These are phyloP conservation scores for Drosophila sturtevanti DNA, from an alignment of 1,140 invertebrate genomes.

Conservation along the genomic window DNA sequence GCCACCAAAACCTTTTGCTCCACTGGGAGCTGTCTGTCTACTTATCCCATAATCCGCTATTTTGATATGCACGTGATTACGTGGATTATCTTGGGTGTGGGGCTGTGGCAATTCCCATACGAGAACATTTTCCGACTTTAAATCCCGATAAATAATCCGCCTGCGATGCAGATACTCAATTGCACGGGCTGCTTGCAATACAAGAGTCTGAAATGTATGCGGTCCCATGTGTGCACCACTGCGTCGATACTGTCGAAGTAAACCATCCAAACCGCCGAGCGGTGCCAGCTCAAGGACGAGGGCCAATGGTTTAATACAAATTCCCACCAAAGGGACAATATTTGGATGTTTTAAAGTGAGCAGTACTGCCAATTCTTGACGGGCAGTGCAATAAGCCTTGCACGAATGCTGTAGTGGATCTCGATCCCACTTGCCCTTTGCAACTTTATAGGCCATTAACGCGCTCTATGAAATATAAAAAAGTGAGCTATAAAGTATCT, in stretches of 20 bases:
- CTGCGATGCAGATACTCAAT: slow-evolving; percentile 97
- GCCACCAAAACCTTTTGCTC: slow-evolving; percentile 98
- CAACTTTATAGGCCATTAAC: slow-evolving; percentile 85
- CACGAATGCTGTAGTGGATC: slow-evolving; percentile 95
- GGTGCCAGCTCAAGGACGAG: slow-evolving; percentile 96
- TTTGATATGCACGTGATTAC: slow-evolving; percentile 92
- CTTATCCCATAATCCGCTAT: slow-evolving; percentile 98
- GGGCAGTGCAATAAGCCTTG: slow-evolving; percentile 96
- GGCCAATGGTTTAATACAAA: slow-evolving; percentile 94
- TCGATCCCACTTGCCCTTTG: slow-evolving; percentile 94
- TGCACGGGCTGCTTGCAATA: slow-evolving; percentile 95
- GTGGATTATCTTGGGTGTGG: slow-evolving; percentile 84
- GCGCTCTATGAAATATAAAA: slow-evolving; percentile 54
- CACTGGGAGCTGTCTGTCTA: slow-evolving; percentile 92
- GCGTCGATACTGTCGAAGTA: slow-evolving; percentile 91
- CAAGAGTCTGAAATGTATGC: slow-evolving; percentile 92
- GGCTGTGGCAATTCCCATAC: slow-evolving; percentile 95
- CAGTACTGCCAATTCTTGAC: slow-evolving; percentile 96
- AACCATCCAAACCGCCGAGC: slow-evolving; percentile 91
- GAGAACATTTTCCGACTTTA: slow-evolving; percentile 99
- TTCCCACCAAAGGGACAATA: slow-evolving; percentile 95
- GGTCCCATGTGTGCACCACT: slow-evolving; percentile 92
- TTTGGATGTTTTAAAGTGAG: slow-evolving; percentile 93
- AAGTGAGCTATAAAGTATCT: background rate
- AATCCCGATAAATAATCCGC: slow-evolving; percentile 97